These are phyloP conservation scores for Standfussiana lucernea DNA, from an alignment of 2,888 invertebrate genomes.

Conservation along the genomic window DNA sequence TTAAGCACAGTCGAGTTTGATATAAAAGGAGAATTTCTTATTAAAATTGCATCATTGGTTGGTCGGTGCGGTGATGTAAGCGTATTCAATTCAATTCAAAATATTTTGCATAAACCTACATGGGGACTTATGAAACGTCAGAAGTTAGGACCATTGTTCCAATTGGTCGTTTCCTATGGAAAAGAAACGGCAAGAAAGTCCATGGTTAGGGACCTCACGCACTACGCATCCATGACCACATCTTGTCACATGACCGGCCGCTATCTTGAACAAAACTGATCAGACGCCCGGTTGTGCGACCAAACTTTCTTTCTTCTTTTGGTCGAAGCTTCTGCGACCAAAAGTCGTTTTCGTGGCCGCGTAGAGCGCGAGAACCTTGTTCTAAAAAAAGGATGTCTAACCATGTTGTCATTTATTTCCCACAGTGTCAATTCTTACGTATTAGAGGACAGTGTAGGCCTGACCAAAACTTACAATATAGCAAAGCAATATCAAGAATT, in stretches of 20 bases:
- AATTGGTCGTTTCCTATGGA: not conserved
- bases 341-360: not conserved
- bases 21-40: not conserved
- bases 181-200: not conserved
- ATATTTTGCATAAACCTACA: not conserved
- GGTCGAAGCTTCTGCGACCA: too few relatives aligned
- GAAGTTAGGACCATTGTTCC: not conserved
- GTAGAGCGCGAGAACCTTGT: not conserved
- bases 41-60: conserved; percentile 17
- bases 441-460: not conserved
- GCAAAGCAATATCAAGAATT: not conserved
- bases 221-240: not conserved
- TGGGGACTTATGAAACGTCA: not conserved
- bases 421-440: not conserved
- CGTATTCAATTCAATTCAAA: not conserved
- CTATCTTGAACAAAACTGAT: not conserved
- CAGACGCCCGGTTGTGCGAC: not conserved
- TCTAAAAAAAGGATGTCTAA: too few relatives aligned
- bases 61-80: not conserved
- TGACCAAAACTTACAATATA: not conserved
- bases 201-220: not conserved
- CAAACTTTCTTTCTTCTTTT: not conserved
- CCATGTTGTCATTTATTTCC: not conserved
- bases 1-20: not conserved
- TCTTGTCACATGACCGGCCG: not conserved